Conservation (phyloP, 2,113 vertebrate genomes). For the Anoura caudifer region DNA sequence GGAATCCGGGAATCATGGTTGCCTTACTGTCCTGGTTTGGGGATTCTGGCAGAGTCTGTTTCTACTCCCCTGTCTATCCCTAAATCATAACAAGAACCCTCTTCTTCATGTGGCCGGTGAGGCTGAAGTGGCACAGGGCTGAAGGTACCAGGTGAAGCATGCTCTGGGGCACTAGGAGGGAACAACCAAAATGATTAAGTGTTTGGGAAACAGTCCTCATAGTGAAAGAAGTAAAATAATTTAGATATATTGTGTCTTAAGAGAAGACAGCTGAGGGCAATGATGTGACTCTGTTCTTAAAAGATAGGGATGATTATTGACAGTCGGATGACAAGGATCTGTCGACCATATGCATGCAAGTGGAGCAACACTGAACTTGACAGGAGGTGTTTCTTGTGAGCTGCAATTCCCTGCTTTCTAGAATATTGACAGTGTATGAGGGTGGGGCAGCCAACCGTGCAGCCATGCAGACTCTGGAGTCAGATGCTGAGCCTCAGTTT, state of each 20-base stretch:
- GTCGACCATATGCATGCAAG: slow-evolving; percentile 33
- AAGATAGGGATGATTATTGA: neutral
- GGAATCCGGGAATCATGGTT: neutral
- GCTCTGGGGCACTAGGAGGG: neutral
- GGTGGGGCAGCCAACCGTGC: too few relatives aligned
- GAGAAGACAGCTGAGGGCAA: neutral
- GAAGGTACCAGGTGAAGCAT: neutral
- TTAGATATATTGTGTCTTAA: neutral
- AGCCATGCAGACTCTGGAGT: neutral
- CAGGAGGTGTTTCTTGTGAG: slow-evolving; percentile 49
- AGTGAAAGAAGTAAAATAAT: neutral
- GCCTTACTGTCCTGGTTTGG: neutral
- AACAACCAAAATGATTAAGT: neutral
- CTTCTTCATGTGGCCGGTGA: neutral
- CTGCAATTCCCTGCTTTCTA: slow-evolving; percentile 19
- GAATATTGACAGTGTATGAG: neutral
- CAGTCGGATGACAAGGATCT: slow-evolving; percentile 45
- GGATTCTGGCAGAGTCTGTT: neutral
- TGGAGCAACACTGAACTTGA: neutral
- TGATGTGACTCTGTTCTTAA: neutral
- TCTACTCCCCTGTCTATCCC: neutral
- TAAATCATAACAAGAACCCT: slow-evolving; percentile 33
- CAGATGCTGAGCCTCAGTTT: neutral
- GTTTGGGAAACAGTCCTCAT: neutral
- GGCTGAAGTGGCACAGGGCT: neutral